A percentile compares a stretch with the other conserved stretches of the same genome.
phyloP scores from a whole-genome alignment of 1,140 invertebrate species.

The Pogonognathellus flavescens region DNA sequence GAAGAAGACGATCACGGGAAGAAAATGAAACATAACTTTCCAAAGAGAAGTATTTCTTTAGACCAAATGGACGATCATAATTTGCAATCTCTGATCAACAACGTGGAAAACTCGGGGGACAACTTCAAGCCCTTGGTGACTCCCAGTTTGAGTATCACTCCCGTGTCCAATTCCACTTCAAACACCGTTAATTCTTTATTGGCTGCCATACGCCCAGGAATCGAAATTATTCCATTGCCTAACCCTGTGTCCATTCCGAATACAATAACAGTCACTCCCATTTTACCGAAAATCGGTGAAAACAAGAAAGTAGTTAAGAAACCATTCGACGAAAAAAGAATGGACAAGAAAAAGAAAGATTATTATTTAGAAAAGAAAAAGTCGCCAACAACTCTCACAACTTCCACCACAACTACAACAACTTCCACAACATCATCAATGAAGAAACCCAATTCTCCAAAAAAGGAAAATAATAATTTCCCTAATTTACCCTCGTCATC shows the following conservation, averaged over 20 bases:
- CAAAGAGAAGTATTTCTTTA: slow-evolving; percentile 63
- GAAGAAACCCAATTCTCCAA: slow-evolving; percentile 23
- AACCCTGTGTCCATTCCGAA: slow-evolving; percentile 76
- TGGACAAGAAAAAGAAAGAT: slow-evolving; percentile 64
- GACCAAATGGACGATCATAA: slow-evolving; percentile 51
- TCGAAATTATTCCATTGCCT: slow-evolving; percentile 84
- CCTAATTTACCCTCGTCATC: not conserved
- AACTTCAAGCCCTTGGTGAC: slow-evolving; percentile 72
- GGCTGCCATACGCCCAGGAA: slow-evolving; percentile 78
- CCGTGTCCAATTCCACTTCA: slow-evolving; percentile 74
- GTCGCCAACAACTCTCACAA: not conserved
- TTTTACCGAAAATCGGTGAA: slow-evolving; percentile 71
- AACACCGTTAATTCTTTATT: slow-evolving; percentile 75
- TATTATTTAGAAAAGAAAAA: slow-evolving; percentile 56
- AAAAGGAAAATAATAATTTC: not conserved
- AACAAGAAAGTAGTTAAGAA: slow-evolving; percentile 30
- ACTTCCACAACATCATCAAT: not conserved
- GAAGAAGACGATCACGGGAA: not conserved
- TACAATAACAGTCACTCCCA: slow-evolving; percentile 86
- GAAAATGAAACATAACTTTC: slow-evolving; percentile 48
- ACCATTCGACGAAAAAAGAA: not conserved
- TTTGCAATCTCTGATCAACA: slow-evolving; percentile 47
- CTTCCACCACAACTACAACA: not conserved
- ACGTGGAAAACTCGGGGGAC: not conserved
- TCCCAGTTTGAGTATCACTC: slow-evolving; percentile 84